Conservation (phyloP, 2,113 vertebrate species). For the Cyphomyrus plagiostoma region DNA sequence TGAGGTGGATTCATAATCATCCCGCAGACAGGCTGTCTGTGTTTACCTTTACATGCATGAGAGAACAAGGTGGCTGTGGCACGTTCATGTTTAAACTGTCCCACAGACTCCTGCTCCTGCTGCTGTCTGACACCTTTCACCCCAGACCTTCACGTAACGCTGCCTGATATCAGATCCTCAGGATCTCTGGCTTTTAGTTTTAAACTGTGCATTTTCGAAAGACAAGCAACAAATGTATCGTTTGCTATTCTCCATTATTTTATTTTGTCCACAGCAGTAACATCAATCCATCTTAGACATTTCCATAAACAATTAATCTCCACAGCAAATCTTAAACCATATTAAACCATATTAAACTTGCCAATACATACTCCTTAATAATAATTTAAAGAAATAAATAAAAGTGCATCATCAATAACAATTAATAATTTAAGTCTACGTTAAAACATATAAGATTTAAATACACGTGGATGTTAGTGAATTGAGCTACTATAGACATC, state of each 20-base stretch:
- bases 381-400: conserved; percentile 26
- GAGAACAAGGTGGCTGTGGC: not conserved
- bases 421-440: not conserved
- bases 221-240: not conserved
- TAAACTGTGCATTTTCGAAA: not conserved
- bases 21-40: not conserved
- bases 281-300: not conserved
- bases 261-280: not conserved
- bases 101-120: not conserved
- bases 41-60: not conserved
- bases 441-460: not conserved
- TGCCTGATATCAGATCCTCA: not conserved
- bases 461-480: not conserved
- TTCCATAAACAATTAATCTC: not conserved
- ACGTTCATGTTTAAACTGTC: not conserved
- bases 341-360: not conserved
- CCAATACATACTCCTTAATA: not conserved
- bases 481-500: not conserved
- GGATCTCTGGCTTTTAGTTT: not conserved
- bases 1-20: not conserved
- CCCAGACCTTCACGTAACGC: not conserved
- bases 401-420: not conserved
- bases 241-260: not conserved
- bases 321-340: not conserved
- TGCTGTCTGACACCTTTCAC: not conserved